phyloP scores from a whole-genome alignment of 2,113 vertebrate species.

The Galemys pyrenaicus region DNA sequence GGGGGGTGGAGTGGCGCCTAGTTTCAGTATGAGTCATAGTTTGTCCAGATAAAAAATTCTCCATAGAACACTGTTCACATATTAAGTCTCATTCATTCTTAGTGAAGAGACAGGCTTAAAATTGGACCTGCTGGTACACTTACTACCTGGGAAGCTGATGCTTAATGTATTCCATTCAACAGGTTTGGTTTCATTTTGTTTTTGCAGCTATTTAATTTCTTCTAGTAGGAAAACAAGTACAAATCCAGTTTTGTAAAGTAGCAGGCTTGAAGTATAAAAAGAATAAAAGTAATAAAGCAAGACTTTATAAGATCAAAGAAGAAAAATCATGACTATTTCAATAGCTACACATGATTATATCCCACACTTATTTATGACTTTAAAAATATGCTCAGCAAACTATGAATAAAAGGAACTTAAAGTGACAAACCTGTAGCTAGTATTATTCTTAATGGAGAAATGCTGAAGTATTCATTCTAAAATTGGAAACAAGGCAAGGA shows the following conservation, averaged over 20 bases:
- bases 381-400: neutral
- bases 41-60: neutral
- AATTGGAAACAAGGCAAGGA: neutral
- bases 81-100: neutral
- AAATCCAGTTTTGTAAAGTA: neutral
- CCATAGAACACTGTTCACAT: neutral
- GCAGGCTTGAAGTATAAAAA: neutral
- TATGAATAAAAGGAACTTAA: neutral
- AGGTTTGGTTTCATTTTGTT: neutral
- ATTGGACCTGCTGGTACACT: neutral
- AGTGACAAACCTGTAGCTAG: neutral
- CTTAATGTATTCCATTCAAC: neutral
- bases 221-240: neutral
- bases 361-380: neutral
- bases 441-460: neutral
- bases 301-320: neutral
- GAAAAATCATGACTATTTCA: neutral
- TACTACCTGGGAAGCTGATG: neutral
- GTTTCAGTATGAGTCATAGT: neutral
- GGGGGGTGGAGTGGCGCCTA: too few species aligned
- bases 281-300: neutral
- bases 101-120: neutral
- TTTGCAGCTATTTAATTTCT: neutral
- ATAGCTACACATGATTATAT: neutral
- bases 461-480: neutral